Base-by-base conservation (phyloP, 1,140 invertebrate genomes). In the Panagrolaimus sp. region DNA sequence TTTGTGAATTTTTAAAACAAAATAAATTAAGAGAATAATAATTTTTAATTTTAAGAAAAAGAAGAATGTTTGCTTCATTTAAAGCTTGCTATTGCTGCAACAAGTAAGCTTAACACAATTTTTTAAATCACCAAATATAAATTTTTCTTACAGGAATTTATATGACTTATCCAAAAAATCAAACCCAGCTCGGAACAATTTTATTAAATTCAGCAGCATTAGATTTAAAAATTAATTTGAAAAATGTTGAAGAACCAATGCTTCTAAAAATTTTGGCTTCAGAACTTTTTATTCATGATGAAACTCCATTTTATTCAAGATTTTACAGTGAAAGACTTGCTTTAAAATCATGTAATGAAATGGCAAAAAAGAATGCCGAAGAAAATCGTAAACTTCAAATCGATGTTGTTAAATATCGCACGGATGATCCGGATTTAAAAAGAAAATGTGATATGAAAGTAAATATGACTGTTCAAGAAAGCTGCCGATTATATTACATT, bases 401-500 rank as follows among this genome's bases (percentile, higher is more conserved):
- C 12, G 28, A 32, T 5, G 8, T 26, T 32, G 9, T 65, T 7
- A 52, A 32, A 43, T 46, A 52, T 44, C 58, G 64, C 43, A 63
- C 65, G 4, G 55, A 69, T 52, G 73, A 75, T 15, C 62, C 32
- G 26, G 62, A 64, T 26, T 46, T 69, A 26, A 69, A 69, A 28
- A 3, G 68, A 26, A 44, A 63, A 24, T 71, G 67, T 14, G 69
- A 69, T 43, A 65, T 67, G 21, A 38, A 26, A 28, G 14, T 71
- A 10, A 38, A 44, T 24, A 64, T 45, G n/a, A 26, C 68, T 0
- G 28, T 38, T 12, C 28, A 32, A 15, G 55, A 67, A 12, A 26
- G 83, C 45, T 73, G 78, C 38, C 79, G 81, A 0, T 82, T 0
- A 90, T 95, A 0, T 88, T 97, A 96, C 84, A 89, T 95, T 45